Evolutionary conservation across 2,797 vertebrate species (phyloP).

Genomic region (Darevskia nairensis): DNA sequence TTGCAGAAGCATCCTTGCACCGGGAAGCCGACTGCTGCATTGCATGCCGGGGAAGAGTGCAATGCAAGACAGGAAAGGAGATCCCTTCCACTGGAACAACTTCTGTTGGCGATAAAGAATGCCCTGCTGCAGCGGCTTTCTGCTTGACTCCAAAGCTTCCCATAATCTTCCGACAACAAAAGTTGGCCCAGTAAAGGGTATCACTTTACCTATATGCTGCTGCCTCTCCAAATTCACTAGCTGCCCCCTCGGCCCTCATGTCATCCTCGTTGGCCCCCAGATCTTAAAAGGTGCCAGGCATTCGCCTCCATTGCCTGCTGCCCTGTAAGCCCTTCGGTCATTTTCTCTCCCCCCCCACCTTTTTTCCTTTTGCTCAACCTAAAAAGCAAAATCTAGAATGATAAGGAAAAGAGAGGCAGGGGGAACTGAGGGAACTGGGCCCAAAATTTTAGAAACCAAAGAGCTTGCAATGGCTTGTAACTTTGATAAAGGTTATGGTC

Average conservation of each 20-base stretch:
- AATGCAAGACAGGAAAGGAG: not conserved
- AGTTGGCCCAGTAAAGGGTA: not conserved
- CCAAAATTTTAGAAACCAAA: not conserved
- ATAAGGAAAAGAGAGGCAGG: not conserved
- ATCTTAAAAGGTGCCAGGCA: not conserved
- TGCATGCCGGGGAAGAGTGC: not conserved
- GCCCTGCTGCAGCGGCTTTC: not conserved
- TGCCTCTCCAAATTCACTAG: not conserved
- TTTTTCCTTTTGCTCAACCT: not conserved
- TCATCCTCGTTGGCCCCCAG: not conserved
- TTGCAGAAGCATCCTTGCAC: not conserved
- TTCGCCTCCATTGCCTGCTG: not conserved
- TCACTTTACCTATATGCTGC: not conserved
- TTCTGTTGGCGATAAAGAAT: conserved; percentile 4
- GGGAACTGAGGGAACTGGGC: not conserved
- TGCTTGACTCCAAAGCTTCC: not conserved
- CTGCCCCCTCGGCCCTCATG: not conserved
- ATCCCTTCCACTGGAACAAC: not conserved
- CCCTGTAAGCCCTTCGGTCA: not conserved
- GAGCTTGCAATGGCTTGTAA: not conserved
- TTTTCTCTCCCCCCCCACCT: not conserved
- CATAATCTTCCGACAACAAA: conserved; percentile 4
- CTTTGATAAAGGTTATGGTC: not conserved
- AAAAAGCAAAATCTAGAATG: not conserved
- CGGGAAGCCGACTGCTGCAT: not conserved